phyloP scores from a whole-genome alignment of 2,797 vertebrate species.

The Sebastes hubbsi region DNA sequence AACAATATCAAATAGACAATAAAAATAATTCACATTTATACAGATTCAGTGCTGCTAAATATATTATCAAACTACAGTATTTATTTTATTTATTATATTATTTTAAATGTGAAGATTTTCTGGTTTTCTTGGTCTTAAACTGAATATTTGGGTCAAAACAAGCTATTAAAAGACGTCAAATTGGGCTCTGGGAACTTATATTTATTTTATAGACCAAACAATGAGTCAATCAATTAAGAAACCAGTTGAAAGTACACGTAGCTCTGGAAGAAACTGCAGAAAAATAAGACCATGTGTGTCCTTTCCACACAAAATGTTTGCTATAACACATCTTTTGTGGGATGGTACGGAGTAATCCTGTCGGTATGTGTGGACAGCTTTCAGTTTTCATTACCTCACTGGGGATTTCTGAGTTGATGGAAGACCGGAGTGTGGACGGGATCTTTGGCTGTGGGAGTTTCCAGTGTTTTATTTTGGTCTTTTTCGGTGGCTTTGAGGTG shows the following conservation, averaged over 20 bases:
- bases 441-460: slow-evolving; percentile 25
- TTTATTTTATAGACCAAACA: neutral
- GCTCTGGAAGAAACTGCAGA: neutral
- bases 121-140: no score
- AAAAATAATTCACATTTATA: neutral
- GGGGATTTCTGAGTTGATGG: slow-evolving; percentile 5
- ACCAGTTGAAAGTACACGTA: no score
- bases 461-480: slow-evolving; percentile 12
- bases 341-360: neutral
- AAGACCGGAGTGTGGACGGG: neutral
- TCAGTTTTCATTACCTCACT: neutral
- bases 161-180: neutral
- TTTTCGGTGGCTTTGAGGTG: neutral
- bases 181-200: neutral
- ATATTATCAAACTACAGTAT: neutral
- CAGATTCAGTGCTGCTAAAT: neutral
- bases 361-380: neutral
- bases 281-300: neutral
- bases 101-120: no score
- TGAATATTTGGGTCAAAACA: no score
- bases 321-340: neutral
- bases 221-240: neutral
- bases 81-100: neutral
- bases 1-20: neutral
- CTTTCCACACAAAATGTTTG: neutral